Conservation (phyloP, 2,113 vertebrate genomes). For the Amblyornis subalaris region DNA sequence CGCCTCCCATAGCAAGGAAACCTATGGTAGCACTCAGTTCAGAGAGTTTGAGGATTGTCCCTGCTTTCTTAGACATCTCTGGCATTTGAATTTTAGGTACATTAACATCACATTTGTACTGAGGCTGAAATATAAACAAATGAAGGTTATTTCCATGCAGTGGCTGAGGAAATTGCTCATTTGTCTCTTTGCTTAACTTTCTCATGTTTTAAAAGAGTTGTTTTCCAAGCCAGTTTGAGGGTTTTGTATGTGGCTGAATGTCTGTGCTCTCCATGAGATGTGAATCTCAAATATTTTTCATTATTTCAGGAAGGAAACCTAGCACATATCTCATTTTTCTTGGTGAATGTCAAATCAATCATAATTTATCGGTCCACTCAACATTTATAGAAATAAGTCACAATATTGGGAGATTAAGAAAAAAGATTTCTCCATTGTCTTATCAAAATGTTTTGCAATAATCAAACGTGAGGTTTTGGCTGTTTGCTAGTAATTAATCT, state of each 20-base stretch:
- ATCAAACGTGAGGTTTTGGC: not conserved
- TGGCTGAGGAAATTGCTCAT: not conserved
- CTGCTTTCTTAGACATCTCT: not conserved
- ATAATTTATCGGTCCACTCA: not conserved
- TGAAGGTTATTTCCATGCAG: not conserved
- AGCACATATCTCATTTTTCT: not conserved
- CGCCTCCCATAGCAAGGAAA: not conserved
- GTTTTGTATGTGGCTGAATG: not conserved
- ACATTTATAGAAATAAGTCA: not conserved
- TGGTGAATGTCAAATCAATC: not conserved
- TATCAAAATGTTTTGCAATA: not conserved
- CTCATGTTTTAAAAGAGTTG: not conserved
- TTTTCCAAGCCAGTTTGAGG: not conserved
- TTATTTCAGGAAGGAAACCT: not conserved
- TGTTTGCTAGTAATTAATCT: not conserved
- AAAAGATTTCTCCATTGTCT: not conserved
- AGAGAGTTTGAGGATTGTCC: not conserved
- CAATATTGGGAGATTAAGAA: not conserved
- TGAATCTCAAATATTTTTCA: not conserved
- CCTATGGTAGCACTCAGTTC: not conserved
- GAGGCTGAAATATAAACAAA: not conserved
- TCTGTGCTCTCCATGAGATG: not conserved
- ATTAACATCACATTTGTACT: not conserved
- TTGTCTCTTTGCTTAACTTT: not conserved
- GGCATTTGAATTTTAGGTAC: not conserved